A percentile compares a stretch with the other conserved stretches of the same genome.
Evolutionary conservation across 1,140 invertebrate genomes (phyloP).

Genomic region (Zaprionus tsacasi): DNA sequence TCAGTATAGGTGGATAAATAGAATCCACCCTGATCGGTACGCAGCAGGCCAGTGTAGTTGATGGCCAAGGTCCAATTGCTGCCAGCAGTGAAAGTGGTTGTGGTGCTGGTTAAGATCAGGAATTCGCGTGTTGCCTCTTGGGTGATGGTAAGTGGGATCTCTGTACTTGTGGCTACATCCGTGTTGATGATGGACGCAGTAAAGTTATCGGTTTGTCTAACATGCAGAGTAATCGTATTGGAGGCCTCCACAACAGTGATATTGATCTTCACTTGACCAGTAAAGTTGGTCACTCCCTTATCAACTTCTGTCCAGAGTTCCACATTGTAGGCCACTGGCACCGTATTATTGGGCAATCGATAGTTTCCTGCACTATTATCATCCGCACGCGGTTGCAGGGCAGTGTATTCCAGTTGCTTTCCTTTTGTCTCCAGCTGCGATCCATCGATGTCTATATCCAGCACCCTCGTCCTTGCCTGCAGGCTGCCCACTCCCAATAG

Average conservation of each 20-base stretch:
- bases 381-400: constrained; percentile 43
- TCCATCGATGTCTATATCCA: constrained; percentile 28
- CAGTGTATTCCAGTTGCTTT: not conserved
- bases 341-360: constrained; percentile 86
- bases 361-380: constrained; percentile 79
- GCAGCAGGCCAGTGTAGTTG: constrained; percentile 85
- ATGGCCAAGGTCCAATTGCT: constrained; percentile 85
- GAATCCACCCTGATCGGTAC: constrained; percentile 89
- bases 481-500: constrained; percentile 43
- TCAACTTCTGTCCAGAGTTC: constrained; percentile 87
- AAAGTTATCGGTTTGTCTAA: constrained; percentile 62
- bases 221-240: constrained; percentile 85
- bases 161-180: constrained; percentile 1
- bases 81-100: constrained; percentile 54
- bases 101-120: constrained; percentile 52
- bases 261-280: constrained; percentile 86
- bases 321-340: constrained; percentile 88
- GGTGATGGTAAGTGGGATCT: constrained; percentile 14
- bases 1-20: constrained; percentile 91
- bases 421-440: constrained; percentile 63
- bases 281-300: constrained; percentile 84
- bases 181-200: constrained; percentile 51
- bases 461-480: constrained; percentile 41
- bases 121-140: constrained; percentile 57
- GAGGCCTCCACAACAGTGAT: constrained; percentile 78